phyloP scores from a whole-genome alignment of 2,113 vertebrate species.

The Brienomyrus brachyistius region DNA sequence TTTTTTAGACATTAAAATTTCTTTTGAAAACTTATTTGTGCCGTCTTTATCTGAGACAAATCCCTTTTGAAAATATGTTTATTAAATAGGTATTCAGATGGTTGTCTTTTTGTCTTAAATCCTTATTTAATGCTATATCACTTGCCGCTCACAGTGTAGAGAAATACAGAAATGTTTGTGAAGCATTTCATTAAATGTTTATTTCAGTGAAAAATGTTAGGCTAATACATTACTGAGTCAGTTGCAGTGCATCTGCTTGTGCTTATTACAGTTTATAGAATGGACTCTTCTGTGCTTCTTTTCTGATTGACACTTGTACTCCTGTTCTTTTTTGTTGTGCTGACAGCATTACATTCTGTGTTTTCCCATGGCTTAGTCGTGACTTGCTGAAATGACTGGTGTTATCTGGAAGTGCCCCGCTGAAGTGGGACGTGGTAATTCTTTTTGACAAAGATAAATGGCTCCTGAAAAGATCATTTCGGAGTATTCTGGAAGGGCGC shows the following conservation, averaged over 20 bases:
- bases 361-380: too few relatives aligned
- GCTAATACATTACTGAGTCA: background rate
- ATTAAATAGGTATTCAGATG: background rate
- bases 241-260: background rate
- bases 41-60: background rate
- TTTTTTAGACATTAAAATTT: constrained; percentile 71
- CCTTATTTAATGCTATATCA: background rate
- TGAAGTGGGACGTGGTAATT: constrained; percentile 32
- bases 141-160: background rate
- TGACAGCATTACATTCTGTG: background rate
- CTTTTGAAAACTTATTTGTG: constrained; percentile 46
- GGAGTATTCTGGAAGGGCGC: constrained; percentile 23
- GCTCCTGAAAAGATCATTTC: constrained; percentile 34
- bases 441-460: constrained; percentile 54
- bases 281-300: background rate
- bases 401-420: constrained; percentile 29
- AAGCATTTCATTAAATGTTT: background rate
- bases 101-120: background rate
- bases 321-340: background rate
- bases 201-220: background rate
- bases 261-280: background rate
- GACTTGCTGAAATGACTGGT: constrained; percentile 1
- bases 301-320: background rate
- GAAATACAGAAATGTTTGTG: background rate
- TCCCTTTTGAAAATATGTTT: background rate